Conservation (phyloP, 2,797 vertebrate genomes). For the Garrulus glandarius region DNA sequence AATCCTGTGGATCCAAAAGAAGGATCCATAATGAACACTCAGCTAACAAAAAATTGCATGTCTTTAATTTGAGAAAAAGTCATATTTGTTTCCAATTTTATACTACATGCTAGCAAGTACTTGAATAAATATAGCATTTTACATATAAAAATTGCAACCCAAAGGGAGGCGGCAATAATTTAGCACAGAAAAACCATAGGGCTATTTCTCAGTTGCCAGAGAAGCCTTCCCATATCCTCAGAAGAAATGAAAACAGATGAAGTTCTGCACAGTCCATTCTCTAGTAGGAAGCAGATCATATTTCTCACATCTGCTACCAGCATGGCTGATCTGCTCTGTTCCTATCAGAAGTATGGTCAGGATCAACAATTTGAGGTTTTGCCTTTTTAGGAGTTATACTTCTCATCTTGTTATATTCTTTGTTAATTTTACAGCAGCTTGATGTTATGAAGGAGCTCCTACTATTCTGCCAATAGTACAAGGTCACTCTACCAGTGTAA, state of each 20-base stretch:
- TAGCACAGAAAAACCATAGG: neutral
- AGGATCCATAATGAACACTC: neutral
- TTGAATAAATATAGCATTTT: neutral
- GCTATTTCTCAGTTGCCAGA: neutral
- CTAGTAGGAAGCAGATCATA: neutral
- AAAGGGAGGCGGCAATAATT: neutral
- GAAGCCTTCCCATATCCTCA: neutral
- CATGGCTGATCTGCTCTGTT: neutral
- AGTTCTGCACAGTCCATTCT: neutral
- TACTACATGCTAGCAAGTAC: neutral
- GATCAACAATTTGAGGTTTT: constrained; percentile 14
- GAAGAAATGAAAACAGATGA: constrained; percentile 27
- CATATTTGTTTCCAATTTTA: neutral
- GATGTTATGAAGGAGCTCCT: neutral
- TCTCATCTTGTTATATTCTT: neutral
- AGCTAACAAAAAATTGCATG: neutral
- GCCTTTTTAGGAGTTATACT: neutral
- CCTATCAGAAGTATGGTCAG: neutral
- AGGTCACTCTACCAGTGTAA: neutral
- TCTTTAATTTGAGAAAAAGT: neutral
- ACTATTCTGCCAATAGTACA: neutral
- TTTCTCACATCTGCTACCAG: constrained; percentile 22
- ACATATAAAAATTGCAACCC: neutral
- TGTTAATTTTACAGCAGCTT: constrained; percentile 5
- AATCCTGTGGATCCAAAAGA: neutral